These are phyloP conservation scores for Neolamprologus ventralis DNA, from an alignment of 2,113 vertebrate species.

Conservation along the genomic window DNA sequence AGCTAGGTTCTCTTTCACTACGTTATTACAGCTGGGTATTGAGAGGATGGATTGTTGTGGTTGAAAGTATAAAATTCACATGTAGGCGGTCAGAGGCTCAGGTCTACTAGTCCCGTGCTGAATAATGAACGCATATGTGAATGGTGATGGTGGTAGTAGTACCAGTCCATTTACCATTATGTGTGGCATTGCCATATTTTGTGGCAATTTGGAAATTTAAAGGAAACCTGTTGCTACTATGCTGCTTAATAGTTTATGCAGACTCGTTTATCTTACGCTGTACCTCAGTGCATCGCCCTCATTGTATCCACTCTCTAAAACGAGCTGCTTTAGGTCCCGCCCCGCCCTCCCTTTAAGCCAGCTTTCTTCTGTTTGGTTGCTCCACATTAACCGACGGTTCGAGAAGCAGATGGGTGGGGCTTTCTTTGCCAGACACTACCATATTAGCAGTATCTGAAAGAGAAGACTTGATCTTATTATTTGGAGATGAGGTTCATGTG, in stretches of 20 bases:
- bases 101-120: not conserved
- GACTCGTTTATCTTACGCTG: not conserved
- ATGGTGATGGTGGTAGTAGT: not conserved
- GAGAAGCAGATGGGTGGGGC: not conserved
- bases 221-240: not conserved
- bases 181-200: not conserved
- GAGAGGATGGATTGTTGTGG: not conserved
- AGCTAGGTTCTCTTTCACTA: not conserved
- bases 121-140: not conserved
- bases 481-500: not conserved
- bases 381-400: not conserved
- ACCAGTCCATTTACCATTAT: not conserved
- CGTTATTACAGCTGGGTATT: not conserved
- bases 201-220: not conserved
- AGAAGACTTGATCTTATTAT: not conserved
- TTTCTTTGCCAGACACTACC: not conserved
- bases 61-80: not conserved
- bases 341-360: not conserved
- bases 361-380: not conserved
- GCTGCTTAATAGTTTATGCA: not conserved
- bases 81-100: not conserved
- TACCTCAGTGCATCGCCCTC: not conserved
- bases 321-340: not conserved
- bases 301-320: not conserved
- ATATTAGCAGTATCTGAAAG: not conserved